A percentile compares a stretch with the other conserved stretches of the same genome.
Evolutionary conservation across 23 tunicate species (phyloP).

Genomic region (Aplidium turbinatum): DNA sequence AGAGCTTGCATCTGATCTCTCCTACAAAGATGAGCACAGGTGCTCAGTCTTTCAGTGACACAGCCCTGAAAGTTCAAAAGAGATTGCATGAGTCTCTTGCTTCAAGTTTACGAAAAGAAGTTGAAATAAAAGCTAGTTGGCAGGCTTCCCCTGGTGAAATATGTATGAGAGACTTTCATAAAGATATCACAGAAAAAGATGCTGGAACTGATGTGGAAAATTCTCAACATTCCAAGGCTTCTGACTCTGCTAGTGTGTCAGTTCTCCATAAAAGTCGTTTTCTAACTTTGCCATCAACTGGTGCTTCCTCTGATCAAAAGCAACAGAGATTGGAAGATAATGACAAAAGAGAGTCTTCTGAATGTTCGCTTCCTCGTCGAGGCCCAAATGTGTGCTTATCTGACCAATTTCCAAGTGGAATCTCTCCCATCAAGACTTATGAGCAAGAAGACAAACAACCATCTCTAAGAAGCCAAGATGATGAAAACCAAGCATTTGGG

Average conservation of each 20-base stretch:
- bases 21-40: not conserved
- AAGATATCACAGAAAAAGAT: not conserved
- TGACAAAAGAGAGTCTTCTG: not conserved
- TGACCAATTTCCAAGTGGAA: slow-evolving; percentile 33
- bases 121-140: slow-evolving; percentile 36
- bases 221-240: not conserved
- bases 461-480: not conserved
- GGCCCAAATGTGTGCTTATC: slow-evolving; percentile 51
- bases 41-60: slow-evolving; percentile 6
- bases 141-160: slow-evolving; percentile 54
- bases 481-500: not conserved
- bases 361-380: not conserved
- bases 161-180: not conserved
- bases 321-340: not conserved
- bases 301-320: not conserved
- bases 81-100: slow-evolving; percentile 42
- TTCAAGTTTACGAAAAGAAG: slow-evolving; percentile 53
- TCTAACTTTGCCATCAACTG: not conserved
- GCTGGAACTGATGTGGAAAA: not conserved
- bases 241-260: not conserved
- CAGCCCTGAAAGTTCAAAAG: slow-evolving; percentile 35
- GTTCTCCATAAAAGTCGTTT: not conserved
- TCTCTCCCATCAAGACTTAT: slow-evolving; percentile 48
- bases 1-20: not conserved
- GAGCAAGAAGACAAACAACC: not conserved